Percentiles rank a stretch among this genome's conserved stretches.
phyloP scores from a whole-genome alignment of 1,140 invertebrate species.

The Drosophila elegans region DNA sequence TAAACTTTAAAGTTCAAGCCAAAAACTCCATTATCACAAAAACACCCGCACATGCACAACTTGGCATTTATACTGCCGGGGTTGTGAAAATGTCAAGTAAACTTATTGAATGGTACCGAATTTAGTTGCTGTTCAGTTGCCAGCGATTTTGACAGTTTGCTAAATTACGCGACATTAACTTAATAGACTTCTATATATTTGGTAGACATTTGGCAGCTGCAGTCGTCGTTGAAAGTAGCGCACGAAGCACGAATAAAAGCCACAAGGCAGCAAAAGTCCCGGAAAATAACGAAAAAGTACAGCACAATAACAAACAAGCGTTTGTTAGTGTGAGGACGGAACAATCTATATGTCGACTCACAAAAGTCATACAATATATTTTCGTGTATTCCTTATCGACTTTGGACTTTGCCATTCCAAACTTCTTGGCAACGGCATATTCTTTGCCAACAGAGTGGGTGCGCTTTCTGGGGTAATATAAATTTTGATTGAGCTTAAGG shows the following conservation, averaged over 20 bases:
- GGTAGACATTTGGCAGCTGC: conserved; percentile 77
- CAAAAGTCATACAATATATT: conserved; percentile 48
- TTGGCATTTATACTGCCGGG: conserved; percentile 18
- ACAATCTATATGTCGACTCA: conserved; percentile 40
- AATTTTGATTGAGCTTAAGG: conserved; percentile 53
- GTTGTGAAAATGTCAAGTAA: conserved; percentile 38
- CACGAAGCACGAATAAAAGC: conserved; percentile 48
- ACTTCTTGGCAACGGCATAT: conserved; percentile 29
- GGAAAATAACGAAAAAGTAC: conserved; percentile 34
- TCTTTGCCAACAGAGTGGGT: neutral
- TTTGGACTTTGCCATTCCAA: conserved; percentile 10
- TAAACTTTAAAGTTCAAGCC: conserved; percentile 7
- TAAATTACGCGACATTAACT: conserved; percentile 82
- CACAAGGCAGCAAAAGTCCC: conserved; percentile 63
- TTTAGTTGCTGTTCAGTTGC: conserved; percentile 69
- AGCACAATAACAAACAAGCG: conserved; percentile 46
- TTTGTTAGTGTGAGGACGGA: conserved; percentile 18
- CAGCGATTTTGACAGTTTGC: conserved; percentile 78
- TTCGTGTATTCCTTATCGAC: conserved; percentile 40
- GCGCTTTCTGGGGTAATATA: conserved; percentile 18
- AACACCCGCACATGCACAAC: conserved; percentile 19
- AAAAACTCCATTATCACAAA: conserved; percentile 5
- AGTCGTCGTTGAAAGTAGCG: conserved; percentile 34
- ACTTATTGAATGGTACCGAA: conserved; percentile 65
- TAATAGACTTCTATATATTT: conserved; percentile 77